These are phyloP conservation scores for Tetramorium simillimum DNA, from an alignment of 1,140 invertebrate genomes.

Conservation along the genomic window DNA sequence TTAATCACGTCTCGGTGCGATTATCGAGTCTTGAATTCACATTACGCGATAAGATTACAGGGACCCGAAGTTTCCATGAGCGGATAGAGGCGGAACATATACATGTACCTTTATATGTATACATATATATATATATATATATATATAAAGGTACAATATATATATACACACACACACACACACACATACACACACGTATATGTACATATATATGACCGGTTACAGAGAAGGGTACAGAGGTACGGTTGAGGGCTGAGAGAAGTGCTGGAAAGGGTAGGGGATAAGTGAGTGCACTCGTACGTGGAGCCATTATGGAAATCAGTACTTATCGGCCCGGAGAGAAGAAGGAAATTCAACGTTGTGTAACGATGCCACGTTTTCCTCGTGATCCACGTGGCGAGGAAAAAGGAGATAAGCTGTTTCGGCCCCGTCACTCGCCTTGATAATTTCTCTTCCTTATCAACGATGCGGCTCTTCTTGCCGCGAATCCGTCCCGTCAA, in stretches of 20 bases:
- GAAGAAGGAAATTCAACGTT: constrained; percentile 64
- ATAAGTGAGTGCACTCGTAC: constrained; percentile 75
- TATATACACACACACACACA: neutral
- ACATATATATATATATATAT: neutral
- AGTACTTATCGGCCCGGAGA: constrained; percentile 74
- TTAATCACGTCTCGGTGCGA: constrained; percentile 50
- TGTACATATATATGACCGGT: neutral
- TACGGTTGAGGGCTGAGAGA: neutral
- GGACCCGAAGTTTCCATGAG: constrained; percentile 22
- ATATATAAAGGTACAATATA: too few species aligned
- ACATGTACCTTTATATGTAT: neutral
- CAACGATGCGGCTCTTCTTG: constrained; percentile 22
- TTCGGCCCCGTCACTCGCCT: constrained; percentile 48
- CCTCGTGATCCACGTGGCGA: constrained; percentile 67
- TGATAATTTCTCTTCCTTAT: constrained; percentile 66
- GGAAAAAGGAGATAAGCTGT: constrained; percentile 71
- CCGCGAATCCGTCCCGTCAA: constrained; percentile 17
- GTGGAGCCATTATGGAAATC: constrained; percentile 78
- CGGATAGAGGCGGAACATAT: constrained; percentile 20
- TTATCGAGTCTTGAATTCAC: constrained; percentile 44
- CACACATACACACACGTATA: neutral
- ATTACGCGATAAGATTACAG: constrained; percentile 37
- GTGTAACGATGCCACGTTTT: constrained; percentile 72
- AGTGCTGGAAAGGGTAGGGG: constrained; percentile 35
- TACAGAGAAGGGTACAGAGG: neutral